A percentile compares a stretch with the other conserved stretches of the same genome.
phyloP scores from a whole-genome alignment of 1,140 invertebrate genomes.

The Eciton burchellii region DNA sequence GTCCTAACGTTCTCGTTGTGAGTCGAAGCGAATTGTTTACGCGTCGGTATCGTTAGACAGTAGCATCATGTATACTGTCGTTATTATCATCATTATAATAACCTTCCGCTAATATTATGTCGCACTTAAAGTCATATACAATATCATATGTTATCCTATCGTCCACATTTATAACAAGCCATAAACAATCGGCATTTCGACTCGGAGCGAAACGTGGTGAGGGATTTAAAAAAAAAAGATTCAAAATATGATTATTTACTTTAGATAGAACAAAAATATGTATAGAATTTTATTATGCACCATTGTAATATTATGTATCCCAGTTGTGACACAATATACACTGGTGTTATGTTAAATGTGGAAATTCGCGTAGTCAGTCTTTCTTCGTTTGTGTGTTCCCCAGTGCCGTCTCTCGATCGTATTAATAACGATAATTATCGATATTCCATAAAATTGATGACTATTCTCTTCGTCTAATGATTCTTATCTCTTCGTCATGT shows the following conservation, averaged over 20 bases:
- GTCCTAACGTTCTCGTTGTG: conserved; percentile 75
- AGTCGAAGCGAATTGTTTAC: conserved; percentile 72
- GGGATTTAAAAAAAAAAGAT: conserved; percentile 70
- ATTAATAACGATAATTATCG: conserved; percentile 8
- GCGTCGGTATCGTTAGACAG: no score
- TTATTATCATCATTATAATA: neutral
- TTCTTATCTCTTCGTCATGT: no score
- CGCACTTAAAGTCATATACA: neutral
- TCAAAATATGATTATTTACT: conserved; percentile 83
- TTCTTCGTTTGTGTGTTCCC: conserved; percentile 49
- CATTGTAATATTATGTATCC: conserved; percentile 86
- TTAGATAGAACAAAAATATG: conserved; percentile 85
- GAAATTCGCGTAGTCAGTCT: conserved; percentile 71
- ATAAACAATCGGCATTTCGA: conserved; percentile 64
- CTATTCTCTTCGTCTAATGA: neutral
- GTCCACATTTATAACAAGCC: neutral
- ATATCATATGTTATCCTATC: neutral
- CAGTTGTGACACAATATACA: conserved; percentile 85
- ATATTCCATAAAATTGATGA: conserved; percentile 18
- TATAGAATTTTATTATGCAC: conserved; percentile 86
- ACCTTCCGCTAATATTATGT: neutral
- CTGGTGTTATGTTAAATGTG: conserved; percentile 86
- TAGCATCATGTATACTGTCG: neutral
- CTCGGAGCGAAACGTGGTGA: conserved; percentile 79
- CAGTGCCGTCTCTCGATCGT: conserved; percentile 30